These are phyloP conservation scores for Equus quagga DNA, from an alignment of 2,113 vertebrate genomes.

Conservation along the genomic window DNA sequence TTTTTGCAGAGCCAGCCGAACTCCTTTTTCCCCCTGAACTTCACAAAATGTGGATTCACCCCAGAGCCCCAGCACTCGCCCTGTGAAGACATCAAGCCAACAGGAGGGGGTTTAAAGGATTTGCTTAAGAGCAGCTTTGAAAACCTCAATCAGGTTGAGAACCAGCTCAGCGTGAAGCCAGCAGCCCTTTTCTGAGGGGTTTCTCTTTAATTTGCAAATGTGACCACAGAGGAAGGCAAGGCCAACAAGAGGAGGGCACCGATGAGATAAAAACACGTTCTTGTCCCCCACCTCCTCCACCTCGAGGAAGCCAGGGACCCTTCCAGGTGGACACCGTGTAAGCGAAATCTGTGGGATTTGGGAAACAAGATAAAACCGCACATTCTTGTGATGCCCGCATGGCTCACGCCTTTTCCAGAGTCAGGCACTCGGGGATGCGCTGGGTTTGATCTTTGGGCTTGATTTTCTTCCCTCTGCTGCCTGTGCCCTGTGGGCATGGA, in stretches of 20 bases:
- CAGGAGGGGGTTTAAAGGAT: not conserved
- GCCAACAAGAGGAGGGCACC: fast-evolving
- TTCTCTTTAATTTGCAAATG: not conserved
- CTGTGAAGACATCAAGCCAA: not conserved
- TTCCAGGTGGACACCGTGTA: not conserved
- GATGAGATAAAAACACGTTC: not conserved
- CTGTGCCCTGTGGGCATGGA: not conserved
- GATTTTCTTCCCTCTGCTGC: not conserved
- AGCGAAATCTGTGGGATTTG: not conserved
- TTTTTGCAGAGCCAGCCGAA: not conserved
- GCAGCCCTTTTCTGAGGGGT: not conserved
- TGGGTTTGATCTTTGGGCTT: not conserved
- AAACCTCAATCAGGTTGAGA: not conserved
- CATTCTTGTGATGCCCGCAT: not conserved
- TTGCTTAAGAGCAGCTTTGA: not conserved
- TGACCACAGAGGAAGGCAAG: not conserved
- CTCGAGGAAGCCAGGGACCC: fast-evolving
- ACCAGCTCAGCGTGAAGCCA: not conserved
- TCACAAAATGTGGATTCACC: not conserved
- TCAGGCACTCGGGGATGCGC: fast-evolving
- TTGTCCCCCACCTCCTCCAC: not conserved
- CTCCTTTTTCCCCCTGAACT: not conserved
- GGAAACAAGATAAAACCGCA: not conserved
- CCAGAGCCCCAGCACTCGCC: not conserved
- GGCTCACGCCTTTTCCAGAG: not conserved